phyloP scores from a whole-genome alignment of 2,797 vertebrate genomes.

The Lindbergichthys nudifrons region DNA sequence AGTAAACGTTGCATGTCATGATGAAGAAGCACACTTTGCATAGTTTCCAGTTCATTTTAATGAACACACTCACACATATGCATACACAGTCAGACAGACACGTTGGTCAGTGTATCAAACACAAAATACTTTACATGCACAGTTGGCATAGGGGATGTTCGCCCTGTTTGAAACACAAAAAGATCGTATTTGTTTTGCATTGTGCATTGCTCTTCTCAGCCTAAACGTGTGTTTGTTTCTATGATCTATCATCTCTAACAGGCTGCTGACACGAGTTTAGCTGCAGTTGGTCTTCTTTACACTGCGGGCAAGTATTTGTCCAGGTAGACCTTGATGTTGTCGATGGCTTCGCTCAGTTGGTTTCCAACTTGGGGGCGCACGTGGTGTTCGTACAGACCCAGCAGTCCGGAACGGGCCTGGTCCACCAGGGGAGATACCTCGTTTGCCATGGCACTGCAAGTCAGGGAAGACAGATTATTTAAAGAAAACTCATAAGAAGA shows the following conservation, averaged over 20 bases:
- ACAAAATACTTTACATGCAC: constrained; percentile 79
- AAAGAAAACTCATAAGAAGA: not conserved
- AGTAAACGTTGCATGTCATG: not conserved
- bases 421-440: constrained; percentile 72
- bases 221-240: constrained; percentile 59
- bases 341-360: constrained; percentile 62
- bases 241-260: constrained; percentile 56
- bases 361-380: constrained; percentile 67
- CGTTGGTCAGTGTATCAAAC: constrained; percentile 74
- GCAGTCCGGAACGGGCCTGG: constrained; percentile 44
- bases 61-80: constrained; percentile 71
- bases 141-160: constrained; percentile 64
- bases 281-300: constrained; percentile 51
- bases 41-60: constrained; percentile 74
- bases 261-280: constrained; percentile 35
- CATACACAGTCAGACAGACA: constrained; percentile 67
- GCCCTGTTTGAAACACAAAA: constrained; percentile 51
- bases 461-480: constrained; percentile 5
- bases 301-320: constrained; percentile 68
- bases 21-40: constrained; percentile 27
- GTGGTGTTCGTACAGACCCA: constrained; percentile 74
- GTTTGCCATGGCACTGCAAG: constrained; percentile 59
- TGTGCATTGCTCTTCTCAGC: constrained; percentile 58
- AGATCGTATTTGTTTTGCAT: constrained; percentile 48
- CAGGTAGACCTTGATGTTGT: constrained; percentile 59